Evolutionary conservation across 53 echinoderm and acorn worm genomes (phyloP).

Genomic region (Echinarachnius parma): DNA sequence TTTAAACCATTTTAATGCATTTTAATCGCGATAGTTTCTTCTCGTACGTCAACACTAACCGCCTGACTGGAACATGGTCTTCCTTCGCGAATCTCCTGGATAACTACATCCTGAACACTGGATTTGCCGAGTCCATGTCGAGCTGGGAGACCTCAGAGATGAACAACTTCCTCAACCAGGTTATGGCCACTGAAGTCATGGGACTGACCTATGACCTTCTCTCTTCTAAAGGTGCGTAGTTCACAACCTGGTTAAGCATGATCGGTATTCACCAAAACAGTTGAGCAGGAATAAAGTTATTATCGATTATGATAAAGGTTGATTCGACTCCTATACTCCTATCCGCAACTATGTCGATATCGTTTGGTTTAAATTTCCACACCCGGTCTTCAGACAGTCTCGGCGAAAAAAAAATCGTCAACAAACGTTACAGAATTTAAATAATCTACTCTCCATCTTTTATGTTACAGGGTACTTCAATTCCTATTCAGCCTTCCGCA

Average conservation of each 20-base stretch:
- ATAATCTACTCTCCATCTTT: no score
- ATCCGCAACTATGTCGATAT: no score
- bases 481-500: conserved; percentile 18
- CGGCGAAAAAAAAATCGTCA: no score
- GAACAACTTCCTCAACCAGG: conserved; percentile 21
- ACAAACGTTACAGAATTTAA: no score
- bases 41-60: not conserved
- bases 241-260: no score
- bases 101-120: conserved; percentile 44
- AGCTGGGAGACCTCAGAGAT: conserved; percentile 1
- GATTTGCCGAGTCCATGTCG: conserved; percentile 6
- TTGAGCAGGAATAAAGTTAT: no score
- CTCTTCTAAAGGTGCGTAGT: conserved; percentile 19
- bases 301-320: no score
- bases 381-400: no score
- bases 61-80: not conserved
- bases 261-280: no score
- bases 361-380: no score
- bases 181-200: conserved; percentile 50
- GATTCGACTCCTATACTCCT: no score
- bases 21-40: not conserved
- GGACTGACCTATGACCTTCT: conserved; percentile 17
- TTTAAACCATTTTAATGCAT: no score
- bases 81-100: conserved; percentile 6
- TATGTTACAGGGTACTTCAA: conserved; percentile 37